Base-by-base conservation (phyloP, 1,140 invertebrate species). In the Drosophila busckii region DNA sequence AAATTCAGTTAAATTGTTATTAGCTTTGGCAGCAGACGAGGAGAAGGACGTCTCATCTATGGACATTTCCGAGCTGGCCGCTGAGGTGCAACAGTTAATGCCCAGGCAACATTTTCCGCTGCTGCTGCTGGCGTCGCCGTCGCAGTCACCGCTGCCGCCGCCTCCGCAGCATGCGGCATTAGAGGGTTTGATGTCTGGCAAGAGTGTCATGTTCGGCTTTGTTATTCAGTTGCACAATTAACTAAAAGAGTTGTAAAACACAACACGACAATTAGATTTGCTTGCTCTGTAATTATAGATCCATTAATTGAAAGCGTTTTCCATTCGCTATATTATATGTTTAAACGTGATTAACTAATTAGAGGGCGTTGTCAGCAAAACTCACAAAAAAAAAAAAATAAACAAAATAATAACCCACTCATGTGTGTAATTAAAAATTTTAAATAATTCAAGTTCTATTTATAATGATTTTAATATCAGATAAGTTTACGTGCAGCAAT, bases 131-230 rank as follows among this genome's bases (percentile, higher is more conserved):
- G 46, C 45, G 40, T 52, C 58, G 19, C 60, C 80, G 13, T 15
- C 56, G 7, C 37, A 46, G 35, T 32, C 41, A 19, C 29, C 22
- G 13, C 50, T 49, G 17, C 26, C 69, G 8, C 63, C 73, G 8
- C 66, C 69, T 1, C 70, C 69, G 8, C 61, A 67, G 15, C 75
- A 76, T 52, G 70, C 46, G 42, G 64, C 66, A 45, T 84, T 63
- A 0, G 58, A 54, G 34, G 84, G 55, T 31, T 86, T 86, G 9
- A 86, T 67, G 34, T 86, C 84, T 63, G 84, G 84, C 67, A 86
- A 78, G 66, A 86, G 56, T 35, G 84, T 86, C 84, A 86, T 86
- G 10, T 40, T 23, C 38, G 12, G 22, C n/a, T n/a, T n/a, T n/a
- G n/a, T n/a, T n/a, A n/a, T n/a, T n/a, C n/a, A n/a, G n/a, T n/a